These are phyloP conservation scores for Lithosia quadra DNA, from an alignment of 2,888 invertebrate species.

Conservation along the genomic window DNA sequence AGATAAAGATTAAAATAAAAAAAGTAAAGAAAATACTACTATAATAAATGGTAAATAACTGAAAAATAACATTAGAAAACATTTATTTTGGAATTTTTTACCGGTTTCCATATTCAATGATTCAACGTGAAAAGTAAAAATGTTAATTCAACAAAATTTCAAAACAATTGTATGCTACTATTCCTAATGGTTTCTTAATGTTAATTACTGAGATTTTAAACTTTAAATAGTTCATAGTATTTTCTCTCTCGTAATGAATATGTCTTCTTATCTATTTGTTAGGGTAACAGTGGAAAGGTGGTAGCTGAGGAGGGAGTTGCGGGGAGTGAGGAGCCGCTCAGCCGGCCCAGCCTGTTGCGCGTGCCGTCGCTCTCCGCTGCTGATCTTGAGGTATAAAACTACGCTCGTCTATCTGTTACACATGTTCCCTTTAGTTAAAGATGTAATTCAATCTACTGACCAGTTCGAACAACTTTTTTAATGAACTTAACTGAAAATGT, in stretches of 20 bases:
- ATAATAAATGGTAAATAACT: no score
- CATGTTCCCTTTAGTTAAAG: not conserved
- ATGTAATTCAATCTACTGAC: not conserved
- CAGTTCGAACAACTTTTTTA: not conserved
- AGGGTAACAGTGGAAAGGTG: constrained; percentile 74
- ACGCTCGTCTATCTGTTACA: not conserved
- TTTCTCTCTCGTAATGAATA: not conserved
- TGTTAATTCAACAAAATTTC: no score
- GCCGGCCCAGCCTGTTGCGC: constrained; percentile 86
- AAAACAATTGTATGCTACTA: no score
- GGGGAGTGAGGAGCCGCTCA: constrained; percentile 77
- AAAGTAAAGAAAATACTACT: no score
- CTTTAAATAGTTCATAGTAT: no score
- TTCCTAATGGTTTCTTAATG: no score
- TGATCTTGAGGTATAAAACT: constrained; percentile 80
- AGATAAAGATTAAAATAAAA: no score
- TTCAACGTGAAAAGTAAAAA: no score
- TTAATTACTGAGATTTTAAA: not conserved
- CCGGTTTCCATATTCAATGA: no score
- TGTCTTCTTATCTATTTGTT: constrained; percentile 16
- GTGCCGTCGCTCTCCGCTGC: constrained; percentile 88
- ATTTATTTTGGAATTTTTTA: no score
- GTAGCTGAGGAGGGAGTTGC: constrained; percentile 61
- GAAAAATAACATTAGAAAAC: no score
- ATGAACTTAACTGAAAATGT: not conserved